These are phyloP conservation scores for Salmo trutta DNA, from an alignment of 2,797 vertebrate genomes.

Conservation along the genomic window DNA sequence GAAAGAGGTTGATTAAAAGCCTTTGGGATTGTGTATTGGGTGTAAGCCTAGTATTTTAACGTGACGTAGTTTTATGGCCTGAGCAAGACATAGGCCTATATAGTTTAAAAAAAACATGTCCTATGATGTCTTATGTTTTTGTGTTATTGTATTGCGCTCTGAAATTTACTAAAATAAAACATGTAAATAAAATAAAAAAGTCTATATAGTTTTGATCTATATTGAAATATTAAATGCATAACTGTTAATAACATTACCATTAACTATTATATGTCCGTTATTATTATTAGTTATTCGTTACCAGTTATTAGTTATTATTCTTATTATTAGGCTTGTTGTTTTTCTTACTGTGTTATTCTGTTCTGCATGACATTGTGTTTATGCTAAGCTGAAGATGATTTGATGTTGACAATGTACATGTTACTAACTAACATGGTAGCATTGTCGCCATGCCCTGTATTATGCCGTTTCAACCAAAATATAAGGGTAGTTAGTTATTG, in stretches of 20 bases:
- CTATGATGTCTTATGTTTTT: no score
- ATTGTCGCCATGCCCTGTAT: neutral
- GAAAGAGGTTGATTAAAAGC: neutral
- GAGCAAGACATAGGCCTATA: neutral
- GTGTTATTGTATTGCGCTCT: no score
- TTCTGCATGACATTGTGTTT: neutral
- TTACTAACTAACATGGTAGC: neutral
- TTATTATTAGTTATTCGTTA: neutral
- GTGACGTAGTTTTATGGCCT: neutral
- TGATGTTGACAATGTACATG: neutral
- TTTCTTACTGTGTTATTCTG: neutral
- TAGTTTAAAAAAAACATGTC: neutral
- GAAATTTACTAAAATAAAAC: no score
- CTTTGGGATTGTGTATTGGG: neutral
- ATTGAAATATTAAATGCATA: neutral
- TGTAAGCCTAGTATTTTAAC: neutral
- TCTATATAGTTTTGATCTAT: neutral
- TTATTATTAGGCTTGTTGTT: neutral
- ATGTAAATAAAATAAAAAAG: no score
- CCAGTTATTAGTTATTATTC: neutral
- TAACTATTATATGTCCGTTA: neutral
- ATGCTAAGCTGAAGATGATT: neutral
- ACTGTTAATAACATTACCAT: neutral
- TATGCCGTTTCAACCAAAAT: neutral
- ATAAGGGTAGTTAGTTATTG: neutral